These are phyloP conservation scores for Grallaria varia DNA, from an alignment of 2,113 vertebrate species.

Conservation along the genomic window DNA sequence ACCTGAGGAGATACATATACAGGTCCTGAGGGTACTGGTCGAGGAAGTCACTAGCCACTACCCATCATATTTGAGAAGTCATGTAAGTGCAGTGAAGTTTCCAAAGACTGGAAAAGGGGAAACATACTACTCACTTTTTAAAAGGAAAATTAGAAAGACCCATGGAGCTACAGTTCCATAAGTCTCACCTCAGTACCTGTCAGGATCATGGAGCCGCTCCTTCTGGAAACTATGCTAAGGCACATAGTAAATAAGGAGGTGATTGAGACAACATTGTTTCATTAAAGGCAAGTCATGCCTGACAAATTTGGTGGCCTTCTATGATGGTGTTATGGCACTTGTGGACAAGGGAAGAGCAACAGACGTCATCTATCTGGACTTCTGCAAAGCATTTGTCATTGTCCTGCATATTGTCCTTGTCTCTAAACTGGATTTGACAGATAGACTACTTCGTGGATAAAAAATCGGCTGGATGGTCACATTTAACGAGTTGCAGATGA, in stretches of 20 bases:
- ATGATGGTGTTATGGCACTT: fast-evolving
- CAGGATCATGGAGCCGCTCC: neutral
- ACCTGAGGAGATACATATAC: neutral
- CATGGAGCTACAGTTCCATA: fast-evolving
- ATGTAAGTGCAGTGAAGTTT: neutral
- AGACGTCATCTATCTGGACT: neutral
- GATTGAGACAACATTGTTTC: neutral
- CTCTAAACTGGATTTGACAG: neutral
- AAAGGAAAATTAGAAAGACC: neutral
- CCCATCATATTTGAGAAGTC: neutral
- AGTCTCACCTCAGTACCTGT: neutral
- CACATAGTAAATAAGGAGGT: neutral
- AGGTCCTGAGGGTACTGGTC: neutral
- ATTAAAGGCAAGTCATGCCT: neutral
- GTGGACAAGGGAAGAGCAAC: neutral
- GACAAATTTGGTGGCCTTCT: neutral
- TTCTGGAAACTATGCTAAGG: neutral
- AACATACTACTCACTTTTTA: neutral
- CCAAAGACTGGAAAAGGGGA: neutral
- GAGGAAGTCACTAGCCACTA: neutral
- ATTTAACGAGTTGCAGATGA: neutral
- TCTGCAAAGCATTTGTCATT: neutral
- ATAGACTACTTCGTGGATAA: neutral
- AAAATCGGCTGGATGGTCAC: neutral
- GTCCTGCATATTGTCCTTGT: fast-evolving